These are phyloP conservation scores for Hydrotaea cyrtoneurina DNA, from an alignment of 2,888 invertebrate genomes.

Conservation along the genomic window DNA sequence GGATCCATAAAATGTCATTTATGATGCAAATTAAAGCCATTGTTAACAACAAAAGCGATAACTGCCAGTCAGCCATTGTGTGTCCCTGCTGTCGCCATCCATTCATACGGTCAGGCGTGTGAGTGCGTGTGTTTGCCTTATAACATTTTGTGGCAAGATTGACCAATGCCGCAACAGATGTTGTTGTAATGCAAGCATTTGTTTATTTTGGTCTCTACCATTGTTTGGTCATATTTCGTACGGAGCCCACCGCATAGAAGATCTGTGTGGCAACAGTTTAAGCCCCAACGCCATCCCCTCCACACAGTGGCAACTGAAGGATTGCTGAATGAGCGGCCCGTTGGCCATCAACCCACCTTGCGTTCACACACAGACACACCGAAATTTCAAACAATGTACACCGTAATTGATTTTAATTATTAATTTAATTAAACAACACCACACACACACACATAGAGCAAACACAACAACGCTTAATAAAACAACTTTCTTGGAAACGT, in stretches of 20 bases:
- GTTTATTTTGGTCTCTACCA: conserved; percentile 54
- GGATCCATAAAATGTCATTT: conserved; percentile 43
- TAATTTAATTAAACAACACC: conserved; percentile 49
- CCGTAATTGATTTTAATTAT: conserved; percentile 67
- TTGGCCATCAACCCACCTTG: conserved; percentile 6
- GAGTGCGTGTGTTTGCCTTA: background rate
- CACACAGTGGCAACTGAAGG: background rate
- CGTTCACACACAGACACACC: background rate
- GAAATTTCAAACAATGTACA: conserved; percentile 42
- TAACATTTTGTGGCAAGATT: conserved; percentile 19
- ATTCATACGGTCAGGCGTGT: background rate
- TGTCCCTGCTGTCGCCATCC: background rate
- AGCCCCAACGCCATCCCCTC: no score
- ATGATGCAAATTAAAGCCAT: conserved; percentile 61
- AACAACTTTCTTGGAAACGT: background rate
- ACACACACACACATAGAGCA: background rate
- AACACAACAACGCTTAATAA: conserved; percentile 15
- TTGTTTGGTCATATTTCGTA: conserved; percentile 51
- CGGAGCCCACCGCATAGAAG: background rate
- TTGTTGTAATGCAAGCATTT: conserved; percentile 39
- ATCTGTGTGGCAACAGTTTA: conserved; percentile 24
- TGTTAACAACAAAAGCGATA: conserved; percentile 36
- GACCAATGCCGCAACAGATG: conserved; percentile 21
- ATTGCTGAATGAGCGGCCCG: background rate
- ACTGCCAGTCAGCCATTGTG: background rate